Evolutionary conservation across 2,888 invertebrate genomes (phyloP).

Genomic region (Pristionchus japonicus): DNA sequence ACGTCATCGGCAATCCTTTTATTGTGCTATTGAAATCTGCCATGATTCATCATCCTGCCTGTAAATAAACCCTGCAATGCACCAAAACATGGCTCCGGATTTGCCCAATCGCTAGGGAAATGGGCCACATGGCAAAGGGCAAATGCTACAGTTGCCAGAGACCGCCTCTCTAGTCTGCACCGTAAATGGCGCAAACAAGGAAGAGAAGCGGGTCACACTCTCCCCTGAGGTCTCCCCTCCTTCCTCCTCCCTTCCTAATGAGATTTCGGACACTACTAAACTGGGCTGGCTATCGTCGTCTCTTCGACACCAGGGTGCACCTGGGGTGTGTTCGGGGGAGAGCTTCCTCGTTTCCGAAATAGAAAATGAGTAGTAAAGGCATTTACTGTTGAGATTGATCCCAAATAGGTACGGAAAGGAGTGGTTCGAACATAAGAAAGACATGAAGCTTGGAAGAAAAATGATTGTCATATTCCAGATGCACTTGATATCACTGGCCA

Average conservation of each 20-base stretch:
- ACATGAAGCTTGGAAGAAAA: too few species aligned
- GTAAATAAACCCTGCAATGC: too few species aligned
- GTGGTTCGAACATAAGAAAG: too few species aligned
- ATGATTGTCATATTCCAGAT: conserved; percentile 51
- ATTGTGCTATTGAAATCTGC: background rate
- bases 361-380: background rate
- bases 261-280: background rate
- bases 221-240: background rate
- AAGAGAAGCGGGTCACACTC: conserved; percentile 11
- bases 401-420: too few species aligned
- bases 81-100: too few species aligned
- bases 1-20: background rate
- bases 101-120: too few species aligned
- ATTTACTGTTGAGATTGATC: too few species aligned
- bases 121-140: too few species aligned
- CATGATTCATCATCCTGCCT: too few species aligned
- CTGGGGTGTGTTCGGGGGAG: background rate
- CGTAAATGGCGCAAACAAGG: background rate
- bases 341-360: too few species aligned
- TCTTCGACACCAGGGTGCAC: background rate
- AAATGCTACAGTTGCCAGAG: background rate
- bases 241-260: background rate
- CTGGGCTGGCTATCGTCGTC: background rate
- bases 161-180: background rate
- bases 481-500: conserved; percentile 70